These are phyloP conservation scores for Aleiodes testaceus DNA, from an alignment of 2,888 invertebrate genomes.

Conservation along the genomic window DNA sequence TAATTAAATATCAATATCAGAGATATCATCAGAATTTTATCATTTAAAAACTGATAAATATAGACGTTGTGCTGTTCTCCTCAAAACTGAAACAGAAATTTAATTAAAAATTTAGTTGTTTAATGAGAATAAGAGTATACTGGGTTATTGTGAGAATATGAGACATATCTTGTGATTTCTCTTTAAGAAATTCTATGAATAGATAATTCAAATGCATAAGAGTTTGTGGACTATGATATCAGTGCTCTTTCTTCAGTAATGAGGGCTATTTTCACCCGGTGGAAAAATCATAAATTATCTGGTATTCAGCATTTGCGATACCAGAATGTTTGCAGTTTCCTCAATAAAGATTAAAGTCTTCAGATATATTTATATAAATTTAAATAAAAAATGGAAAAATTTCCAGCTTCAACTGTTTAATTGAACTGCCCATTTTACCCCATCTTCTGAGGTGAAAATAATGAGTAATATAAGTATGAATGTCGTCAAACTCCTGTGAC, in stretches of 20 bases:
- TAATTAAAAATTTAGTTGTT: too few relatives aligned
- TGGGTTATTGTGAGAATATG: neutral
- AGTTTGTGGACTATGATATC: neutral
- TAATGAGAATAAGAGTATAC: too few relatives aligned
- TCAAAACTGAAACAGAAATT: too few relatives aligned
- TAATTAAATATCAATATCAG: too few relatives aligned
- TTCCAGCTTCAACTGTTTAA: too few relatives aligned
- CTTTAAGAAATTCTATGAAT: constrained; percentile 10
- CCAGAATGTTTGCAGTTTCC: constrained; percentile 18
- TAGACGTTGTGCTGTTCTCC: too few relatives aligned
- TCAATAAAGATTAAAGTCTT: neutral
- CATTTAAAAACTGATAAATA: too few relatives aligned
- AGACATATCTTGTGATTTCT: constrained; percentile 17
- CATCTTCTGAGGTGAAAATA: neutral
- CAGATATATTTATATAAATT: neutral
- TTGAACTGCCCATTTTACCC: too few relatives aligned
- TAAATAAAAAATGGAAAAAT: too few relatives aligned
- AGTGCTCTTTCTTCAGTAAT: neutral
- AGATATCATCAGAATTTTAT: too few relatives aligned
- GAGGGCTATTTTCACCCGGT: neutral
- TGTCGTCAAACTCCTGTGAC: constrained; percentile 32
- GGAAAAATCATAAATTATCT: constrained; percentile 16
- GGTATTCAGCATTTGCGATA: constrained; percentile 22
- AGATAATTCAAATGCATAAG: constrained; percentile 18
- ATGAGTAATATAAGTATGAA: constrained; percentile 8